phyloP scores from a whole-genome alignment of 2,888 invertebrate genomes.

The Sinopyrophorus schimmeli region DNA sequence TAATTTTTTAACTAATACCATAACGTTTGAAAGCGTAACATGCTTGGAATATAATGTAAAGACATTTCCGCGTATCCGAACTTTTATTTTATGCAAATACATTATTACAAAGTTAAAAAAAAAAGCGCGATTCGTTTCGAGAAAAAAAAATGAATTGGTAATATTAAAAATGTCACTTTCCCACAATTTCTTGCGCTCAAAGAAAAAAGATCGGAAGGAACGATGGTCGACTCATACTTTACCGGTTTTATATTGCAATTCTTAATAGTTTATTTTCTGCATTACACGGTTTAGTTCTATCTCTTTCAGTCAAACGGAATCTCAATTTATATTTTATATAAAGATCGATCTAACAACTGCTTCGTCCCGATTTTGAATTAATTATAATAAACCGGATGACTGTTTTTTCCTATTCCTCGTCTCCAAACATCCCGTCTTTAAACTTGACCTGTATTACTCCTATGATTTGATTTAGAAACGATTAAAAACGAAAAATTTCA shows the following conservation, averaged over 20 bases:
- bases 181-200: slow-evolving; percentile 49
- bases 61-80: slow-evolving; percentile 47
- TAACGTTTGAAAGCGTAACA: slow-evolving; percentile 52
- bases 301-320: slow-evolving; percentile 15
- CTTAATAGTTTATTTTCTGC: slow-evolving; percentile 38
- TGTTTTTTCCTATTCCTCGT: slow-evolving; percentile 6
- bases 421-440: slow-evolving; percentile 6
- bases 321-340: background rate
- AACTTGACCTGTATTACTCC: slow-evolving; percentile 10
- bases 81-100: slow-evolving; percentile 28
- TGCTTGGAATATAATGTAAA: slow-evolving; percentile 38
- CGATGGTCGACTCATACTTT: slow-evolving; percentile 43
- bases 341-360: slow-evolving; percentile 10
- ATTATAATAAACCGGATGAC: slow-evolving; percentile 24
- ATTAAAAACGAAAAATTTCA: too few species aligned
- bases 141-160: too few species aligned
- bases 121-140: too few species aligned
- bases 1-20: slow-evolving; percentile 38
- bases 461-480: too few species aligned
- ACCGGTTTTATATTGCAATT: slow-evolving; percentile 49
- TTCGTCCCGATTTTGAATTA: slow-evolving; percentile 19
- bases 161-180: slow-evolving; percentile 44
- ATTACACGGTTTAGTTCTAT: slow-evolving; percentile 5
- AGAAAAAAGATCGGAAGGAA: slow-evolving; percentile 42
- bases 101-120: slow-evolving; percentile 9